Percentiles rank a stretch among this genome's conserved stretches.
These are phyloP conservation scores for Itoplectis maculator DNA, from an alignment of 2,888 invertebrate genomes.

Conservation along the genomic window DNA sequence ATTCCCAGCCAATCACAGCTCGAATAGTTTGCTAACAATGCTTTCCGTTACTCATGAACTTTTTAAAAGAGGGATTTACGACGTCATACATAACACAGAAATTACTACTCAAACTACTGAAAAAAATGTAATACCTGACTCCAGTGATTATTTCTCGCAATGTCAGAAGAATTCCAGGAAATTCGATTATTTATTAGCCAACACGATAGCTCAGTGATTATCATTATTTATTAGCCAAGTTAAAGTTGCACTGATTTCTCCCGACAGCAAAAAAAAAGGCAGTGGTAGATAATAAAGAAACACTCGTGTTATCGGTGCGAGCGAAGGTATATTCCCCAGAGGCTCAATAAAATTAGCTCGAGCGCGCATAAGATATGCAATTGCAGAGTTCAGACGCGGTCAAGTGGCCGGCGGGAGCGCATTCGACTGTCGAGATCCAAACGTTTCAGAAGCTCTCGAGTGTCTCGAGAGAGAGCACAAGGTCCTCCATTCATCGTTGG, in stretches of 20 bases:
- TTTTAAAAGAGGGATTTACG: too few relatives aligned
- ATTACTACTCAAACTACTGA: too few relatives aligned
- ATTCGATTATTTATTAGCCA: too few relatives aligned
- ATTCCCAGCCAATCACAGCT: too few relatives aligned
- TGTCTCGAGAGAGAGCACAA: conserved; percentile 45
- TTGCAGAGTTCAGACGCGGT: conserved; percentile 67
- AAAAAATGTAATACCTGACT: too few relatives aligned
- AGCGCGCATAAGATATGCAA: conserved; percentile 51
- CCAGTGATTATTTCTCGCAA: too few relatives aligned
- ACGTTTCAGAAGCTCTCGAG: conserved; percentile 56
- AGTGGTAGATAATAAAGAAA: conserved; percentile 13
- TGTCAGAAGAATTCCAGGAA: too few relatives aligned
- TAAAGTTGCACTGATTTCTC: not conserved
- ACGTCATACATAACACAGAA: too few relatives aligned
- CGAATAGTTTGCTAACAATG: too few relatives aligned
- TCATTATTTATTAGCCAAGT: not conserved
- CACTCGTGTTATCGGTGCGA: conserved; percentile 42
- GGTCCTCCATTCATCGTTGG: conserved; percentile 60
- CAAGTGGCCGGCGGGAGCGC: conserved; percentile 62
- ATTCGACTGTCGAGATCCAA: conserved; percentile 42
- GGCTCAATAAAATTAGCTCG: conserved; percentile 62
- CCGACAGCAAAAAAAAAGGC: not conserved
- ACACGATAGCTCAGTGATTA: not conserved
- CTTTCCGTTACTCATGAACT: too few relatives aligned
- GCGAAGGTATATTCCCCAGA: conserved; percentile 50